Evolutionary conservation across 2,113 vertebrate species (phyloP).

Genomic region (Urocitellus parryii): DNA sequence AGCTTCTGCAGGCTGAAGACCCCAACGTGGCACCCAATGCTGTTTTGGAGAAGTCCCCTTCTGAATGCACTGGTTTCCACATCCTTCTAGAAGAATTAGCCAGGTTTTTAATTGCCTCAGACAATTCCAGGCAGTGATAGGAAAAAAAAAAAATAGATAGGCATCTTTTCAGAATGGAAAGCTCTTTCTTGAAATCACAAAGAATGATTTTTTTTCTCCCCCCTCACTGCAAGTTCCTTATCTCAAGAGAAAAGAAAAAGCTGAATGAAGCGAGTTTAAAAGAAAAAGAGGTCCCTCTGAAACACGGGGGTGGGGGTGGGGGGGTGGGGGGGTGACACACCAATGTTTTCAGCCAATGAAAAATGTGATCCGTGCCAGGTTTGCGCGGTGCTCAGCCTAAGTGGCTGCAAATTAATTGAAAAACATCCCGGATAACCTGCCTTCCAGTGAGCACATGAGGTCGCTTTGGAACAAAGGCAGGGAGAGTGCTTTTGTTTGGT

Average conservation of each 20-base stretch:
- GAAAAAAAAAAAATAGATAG: not conserved
- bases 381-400: slow-evolving; percentile 35
- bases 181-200: slow-evolving; percentile 38
- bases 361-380: not conserved
- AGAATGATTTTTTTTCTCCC: not conserved
- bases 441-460: not conserved
- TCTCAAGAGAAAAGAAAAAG: slow-evolving; percentile 54
- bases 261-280: slow-evolving; percentile 58
- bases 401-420: slow-evolving; percentile 76
- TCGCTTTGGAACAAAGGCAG: slow-evolving; percentile 61
- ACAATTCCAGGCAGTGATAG: not conserved
- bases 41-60: not conserved
- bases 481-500: slow-evolving; percentile 62
- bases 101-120: slow-evolving; percentile 53
- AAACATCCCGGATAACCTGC: slow-evolving; percentile 61
- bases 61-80: not conserved
- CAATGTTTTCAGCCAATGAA: not conserved
- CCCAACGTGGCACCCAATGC: not conserved
- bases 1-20: not conserved
- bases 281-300: not conserved
- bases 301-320: not conserved
- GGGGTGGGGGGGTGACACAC: not conserved
- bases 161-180: slow-evolving; percentile 36
- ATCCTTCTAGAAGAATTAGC: slow-evolving; percentile 13
- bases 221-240: slow-evolving; percentile 10